Conservation (phyloP, 2,888 invertebrate species). For the Poecilus cupreus region DNA sequence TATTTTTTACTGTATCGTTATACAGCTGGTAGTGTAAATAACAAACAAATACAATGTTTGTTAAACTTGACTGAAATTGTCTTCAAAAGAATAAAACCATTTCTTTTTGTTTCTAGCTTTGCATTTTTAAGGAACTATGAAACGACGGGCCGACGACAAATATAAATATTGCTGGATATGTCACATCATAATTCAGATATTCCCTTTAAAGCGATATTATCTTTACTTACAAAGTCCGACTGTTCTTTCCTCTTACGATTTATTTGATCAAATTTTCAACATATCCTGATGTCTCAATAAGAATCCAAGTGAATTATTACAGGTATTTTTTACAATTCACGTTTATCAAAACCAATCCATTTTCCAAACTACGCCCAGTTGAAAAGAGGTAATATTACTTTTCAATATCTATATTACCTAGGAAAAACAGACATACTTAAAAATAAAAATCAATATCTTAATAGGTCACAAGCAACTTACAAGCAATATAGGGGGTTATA, state of each 20-base stretch:
- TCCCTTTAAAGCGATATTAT: not conserved
- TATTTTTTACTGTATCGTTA: too few relatives aligned
- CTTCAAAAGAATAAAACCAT: too few relatives aligned
- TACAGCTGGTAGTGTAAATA: too few relatives aligned
- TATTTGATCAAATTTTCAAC: conserved; percentile 38
- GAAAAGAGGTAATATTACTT: not conserved
- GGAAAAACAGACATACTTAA: conserved; percentile 6
- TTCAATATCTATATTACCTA: conserved; percentile 17
- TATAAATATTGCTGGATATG: too few relatives aligned
- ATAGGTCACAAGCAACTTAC: conserved; percentile 13
- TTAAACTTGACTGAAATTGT: too few relatives aligned
- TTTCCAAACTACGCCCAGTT: conserved; percentile 15
- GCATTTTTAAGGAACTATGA: too few relatives aligned
- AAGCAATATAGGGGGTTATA: not conserved
- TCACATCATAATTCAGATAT: too few relatives aligned
- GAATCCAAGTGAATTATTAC: conserved; percentile 13
- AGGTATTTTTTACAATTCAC: conserved; percentile 37
- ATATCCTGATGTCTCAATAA: conserved; percentile 33
- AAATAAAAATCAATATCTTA: conserved; percentile 43
- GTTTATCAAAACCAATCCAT: conserved; percentile 32
- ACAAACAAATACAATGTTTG: too few relatives aligned
- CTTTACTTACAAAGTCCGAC: conserved; percentile 8
- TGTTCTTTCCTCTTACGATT: conserved; percentile 18
- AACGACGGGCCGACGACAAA: too few relatives aligned
- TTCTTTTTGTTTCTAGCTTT: too few relatives aligned